These are phyloP conservation scores for Lepidurus packardi DNA, from an alignment of 1,140 invertebrate genomes.

Conservation along the genomic window DNA sequence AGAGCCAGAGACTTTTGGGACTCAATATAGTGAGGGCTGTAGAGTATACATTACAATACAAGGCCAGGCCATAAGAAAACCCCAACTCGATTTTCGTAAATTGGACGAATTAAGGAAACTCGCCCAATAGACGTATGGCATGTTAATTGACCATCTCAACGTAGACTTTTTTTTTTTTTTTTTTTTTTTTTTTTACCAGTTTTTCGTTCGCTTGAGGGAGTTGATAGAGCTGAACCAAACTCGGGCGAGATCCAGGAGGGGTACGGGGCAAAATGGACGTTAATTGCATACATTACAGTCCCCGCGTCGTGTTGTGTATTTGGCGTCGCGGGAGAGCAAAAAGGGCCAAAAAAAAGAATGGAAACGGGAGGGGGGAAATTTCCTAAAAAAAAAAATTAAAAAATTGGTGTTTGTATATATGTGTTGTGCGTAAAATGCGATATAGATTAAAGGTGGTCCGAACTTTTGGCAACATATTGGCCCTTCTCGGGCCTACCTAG, in stretches of 20 bases:
- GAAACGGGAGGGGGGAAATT: not conserved
- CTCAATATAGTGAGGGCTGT: not conserved
- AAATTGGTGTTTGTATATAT: not conserved
- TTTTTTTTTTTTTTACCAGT: not conserved
- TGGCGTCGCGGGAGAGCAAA: not conserved
- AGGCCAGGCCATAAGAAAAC: not conserved
- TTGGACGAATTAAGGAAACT: conserved; percentile 8
- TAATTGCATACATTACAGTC: conserved; percentile 20
- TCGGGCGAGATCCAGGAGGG: not conserved
- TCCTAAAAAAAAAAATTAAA: not conserved
- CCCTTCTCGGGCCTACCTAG: not conserved
- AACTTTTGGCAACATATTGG: not conserved
- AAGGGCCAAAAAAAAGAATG: not conserved
- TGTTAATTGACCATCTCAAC: conserved; percentile 15
- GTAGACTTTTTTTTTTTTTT: not conserved
- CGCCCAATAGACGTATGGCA: conserved; percentile 10
- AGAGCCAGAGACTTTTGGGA: not conserved
- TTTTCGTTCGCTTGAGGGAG: not conserved
- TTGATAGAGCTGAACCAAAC: not conserved
- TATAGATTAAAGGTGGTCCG: not conserved
- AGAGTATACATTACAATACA: not conserved
- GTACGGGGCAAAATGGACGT: not conserved
- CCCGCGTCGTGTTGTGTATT: not conserved
- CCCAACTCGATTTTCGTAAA: conserved; percentile 21
- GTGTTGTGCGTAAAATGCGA: not conserved